A percentile compares a stretch with the other conserved stretches of the same genome.
Conservation (phyloP, 2,113 vertebrate species). For the Microtus pennsylvanicus region DNA sequence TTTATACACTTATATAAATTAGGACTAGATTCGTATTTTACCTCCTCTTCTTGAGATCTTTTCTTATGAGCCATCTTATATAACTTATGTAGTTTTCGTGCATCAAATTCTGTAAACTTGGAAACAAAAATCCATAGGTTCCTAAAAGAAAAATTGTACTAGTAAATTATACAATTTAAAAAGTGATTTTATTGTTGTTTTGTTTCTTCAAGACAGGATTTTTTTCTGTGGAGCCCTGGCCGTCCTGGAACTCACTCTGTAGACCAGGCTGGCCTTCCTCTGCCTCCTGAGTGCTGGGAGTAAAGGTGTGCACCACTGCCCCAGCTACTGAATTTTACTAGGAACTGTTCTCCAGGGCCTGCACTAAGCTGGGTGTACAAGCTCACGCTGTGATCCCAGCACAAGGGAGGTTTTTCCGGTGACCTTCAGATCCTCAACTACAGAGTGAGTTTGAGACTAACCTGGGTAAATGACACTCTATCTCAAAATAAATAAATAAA, state of each 20-base stretch:
- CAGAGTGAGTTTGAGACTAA: background rate
- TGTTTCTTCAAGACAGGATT: background rate
- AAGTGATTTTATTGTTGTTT: background rate
- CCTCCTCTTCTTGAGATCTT: conserved; percentile 96
- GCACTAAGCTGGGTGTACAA: background rate
- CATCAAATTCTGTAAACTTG: conserved; percentile 99
- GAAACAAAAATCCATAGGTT: conserved; percentile 99
- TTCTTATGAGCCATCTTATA: conserved; percentile 99
- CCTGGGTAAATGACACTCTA: background rate
- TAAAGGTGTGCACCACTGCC: background rate
- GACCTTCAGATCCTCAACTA: background rate
- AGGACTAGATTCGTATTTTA: conserved; percentile 77
- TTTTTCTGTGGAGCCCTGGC: background rate
- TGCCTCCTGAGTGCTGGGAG: background rate
- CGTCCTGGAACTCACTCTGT: background rate
- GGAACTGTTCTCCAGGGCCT: background rate
- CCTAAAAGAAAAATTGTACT: conserved; percentile 83
- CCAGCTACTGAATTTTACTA: background rate
- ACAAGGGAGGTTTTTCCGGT: background rate
- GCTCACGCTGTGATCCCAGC: background rate
- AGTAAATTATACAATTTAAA: background rate
- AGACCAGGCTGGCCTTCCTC: background rate
- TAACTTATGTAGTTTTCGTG: conserved; percentile 97
- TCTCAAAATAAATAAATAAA: background rate
- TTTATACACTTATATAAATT: background rate